Base-by-base conservation (phyloP, 2,797 vertebrate species). In the Notolepis coatsorum region DNA sequence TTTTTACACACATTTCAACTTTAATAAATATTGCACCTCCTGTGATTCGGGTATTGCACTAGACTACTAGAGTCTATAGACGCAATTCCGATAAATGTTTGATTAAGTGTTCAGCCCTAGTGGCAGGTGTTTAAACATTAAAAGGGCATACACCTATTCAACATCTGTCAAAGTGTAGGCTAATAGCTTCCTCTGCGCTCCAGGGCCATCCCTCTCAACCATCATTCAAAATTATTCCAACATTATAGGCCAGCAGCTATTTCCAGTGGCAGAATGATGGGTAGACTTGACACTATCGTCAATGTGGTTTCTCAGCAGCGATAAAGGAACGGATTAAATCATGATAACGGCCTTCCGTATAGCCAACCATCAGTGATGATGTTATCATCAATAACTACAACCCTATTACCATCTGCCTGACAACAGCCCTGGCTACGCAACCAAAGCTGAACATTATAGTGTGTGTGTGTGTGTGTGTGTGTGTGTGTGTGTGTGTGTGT, bases 201-300 rank as follows among this genome's bases (percentile, higher is more conserved):
- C 42, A 23, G 38, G 76, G 69, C 65, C 56, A 10, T 67, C 73
- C 69, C 61, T 68, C 76, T 75, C 65, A 46, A 61, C 76, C 75
- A 83, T 88, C 84, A 86, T 68, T 86, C 70, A 69, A 39, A 86
- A 83, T 80, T 71, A 80, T 86, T 77, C 79, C 46, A 85, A 80
- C 80, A 83, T 83, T 80, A n/a, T n/a, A 79, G 77, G 79, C 57
- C 68, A 76, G 74, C 30, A 81, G 80, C 77, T 83, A 80, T 86
- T 88, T 71, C 77, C 69, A 76, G 65, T 86, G 88, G 86, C 86
- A 88, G 78, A 73, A 88, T 89, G 86, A 88, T 89, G 77, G 73
- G 88, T 86, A 75, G 84, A 79, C 80, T 82, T 85, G 83, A 87
- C 84, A 84, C 83, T 52, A 64, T 25, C 76, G 77, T 82, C 80